Conservation (phyloP, 2,888 invertebrate genomes). For the Lithophane semibrunnea region DNA sequence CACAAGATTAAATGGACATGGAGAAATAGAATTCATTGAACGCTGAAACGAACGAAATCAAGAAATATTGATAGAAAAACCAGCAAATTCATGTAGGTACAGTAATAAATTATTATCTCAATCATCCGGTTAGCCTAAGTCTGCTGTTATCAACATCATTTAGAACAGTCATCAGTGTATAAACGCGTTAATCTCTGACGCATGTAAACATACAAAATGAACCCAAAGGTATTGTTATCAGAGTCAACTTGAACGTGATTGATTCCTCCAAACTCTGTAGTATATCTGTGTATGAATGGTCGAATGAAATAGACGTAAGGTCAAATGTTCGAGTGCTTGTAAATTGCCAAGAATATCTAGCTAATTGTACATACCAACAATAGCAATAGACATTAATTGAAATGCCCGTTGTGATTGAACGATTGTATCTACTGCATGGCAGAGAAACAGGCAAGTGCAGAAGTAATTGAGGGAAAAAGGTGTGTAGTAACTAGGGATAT, state of each 20-base stretch:
- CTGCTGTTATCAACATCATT: constrained; percentile 9
- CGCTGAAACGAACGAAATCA: neutral
- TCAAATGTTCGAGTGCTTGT: constrained; percentile 51
- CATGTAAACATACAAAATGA: constrained; percentile 39
- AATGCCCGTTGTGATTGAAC: constrained; percentile 58
- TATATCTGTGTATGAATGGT: constrained; percentile 48
- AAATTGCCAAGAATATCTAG: constrained; percentile 61
- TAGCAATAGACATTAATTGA: constrained; percentile 61
- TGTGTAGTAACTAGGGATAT: neutral
- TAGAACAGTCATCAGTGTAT: constrained; percentile 22
- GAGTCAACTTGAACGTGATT: constrained; percentile 54
- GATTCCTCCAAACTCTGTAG: constrained; percentile 35
- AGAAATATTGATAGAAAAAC: neutral
- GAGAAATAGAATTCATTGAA: constrained; percentile 2
- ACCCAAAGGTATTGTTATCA: constrained; percentile 56
- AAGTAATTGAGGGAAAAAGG: neutral
- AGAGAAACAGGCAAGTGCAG: constrained; percentile 14
- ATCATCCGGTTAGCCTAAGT: constrained; percentile 5
- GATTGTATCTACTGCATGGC: constrained; percentile 21
- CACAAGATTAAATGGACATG: neutral
- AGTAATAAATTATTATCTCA: neutral
- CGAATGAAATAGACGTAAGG: constrained; percentile 55
- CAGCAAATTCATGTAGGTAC: too few relatives aligned
- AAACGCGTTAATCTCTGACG: constrained; percentile 52
- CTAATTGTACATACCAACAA: constrained; percentile 59